Conservation (phyloP, 2,113 vertebrate species). For the Egretta garzetta region DNA sequence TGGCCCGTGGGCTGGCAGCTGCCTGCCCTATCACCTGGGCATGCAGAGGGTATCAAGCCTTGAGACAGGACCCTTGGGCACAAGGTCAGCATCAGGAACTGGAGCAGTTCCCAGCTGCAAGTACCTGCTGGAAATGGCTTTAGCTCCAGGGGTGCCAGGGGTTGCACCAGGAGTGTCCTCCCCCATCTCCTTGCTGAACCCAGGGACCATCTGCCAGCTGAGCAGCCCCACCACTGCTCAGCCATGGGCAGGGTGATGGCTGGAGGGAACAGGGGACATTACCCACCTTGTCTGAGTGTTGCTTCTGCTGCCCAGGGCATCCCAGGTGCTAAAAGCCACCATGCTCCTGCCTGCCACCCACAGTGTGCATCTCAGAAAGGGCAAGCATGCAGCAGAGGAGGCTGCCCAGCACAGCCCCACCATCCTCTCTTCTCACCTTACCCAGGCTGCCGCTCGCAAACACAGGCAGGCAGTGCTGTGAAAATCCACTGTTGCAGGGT, state of each 20-base stretch:
- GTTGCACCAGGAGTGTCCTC: not conserved
- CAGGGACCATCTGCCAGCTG: not conserved
- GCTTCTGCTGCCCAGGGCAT: not conserved
- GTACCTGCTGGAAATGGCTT: not conserved
- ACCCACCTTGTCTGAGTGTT: not conserved
- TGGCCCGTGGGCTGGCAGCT: not conserved
- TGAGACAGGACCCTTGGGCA: not conserved
- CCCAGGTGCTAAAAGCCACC: not conserved
- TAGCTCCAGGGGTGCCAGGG: not conserved
- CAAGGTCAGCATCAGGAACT: accelerated
- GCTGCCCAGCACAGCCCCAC: not conserved
- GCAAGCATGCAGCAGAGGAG: not conserved
- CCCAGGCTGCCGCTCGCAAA: not conserved
- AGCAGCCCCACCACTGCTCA: not conserved
- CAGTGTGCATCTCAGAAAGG: accelerated
- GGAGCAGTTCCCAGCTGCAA: not conserved
- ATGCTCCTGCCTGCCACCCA: not conserved
- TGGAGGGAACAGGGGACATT: not conserved
- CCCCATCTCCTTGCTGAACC: not conserved
- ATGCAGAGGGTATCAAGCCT: not conserved
- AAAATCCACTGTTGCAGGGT: not conserved
- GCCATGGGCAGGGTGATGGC: not conserved
- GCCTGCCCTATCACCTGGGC: not conserved
- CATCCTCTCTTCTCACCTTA: not conserved
- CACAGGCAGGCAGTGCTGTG: not conserved